Percentiles rank a stretch among this genome's conserved stretches.
Conservation (phyloP, 2,888 invertebrate genomes). For the Xanthia togata region DNA sequence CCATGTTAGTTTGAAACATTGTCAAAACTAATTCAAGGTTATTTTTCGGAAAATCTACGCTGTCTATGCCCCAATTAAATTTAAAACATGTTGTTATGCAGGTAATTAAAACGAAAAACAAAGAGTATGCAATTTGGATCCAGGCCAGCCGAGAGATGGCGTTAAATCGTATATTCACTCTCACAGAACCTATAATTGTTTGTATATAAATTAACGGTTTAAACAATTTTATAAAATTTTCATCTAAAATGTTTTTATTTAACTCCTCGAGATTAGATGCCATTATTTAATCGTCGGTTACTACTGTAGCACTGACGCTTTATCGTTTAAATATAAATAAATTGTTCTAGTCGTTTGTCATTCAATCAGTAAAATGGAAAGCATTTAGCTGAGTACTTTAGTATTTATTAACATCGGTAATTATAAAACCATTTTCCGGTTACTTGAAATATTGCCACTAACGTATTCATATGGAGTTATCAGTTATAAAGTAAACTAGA, state of each 20-base stretch:
- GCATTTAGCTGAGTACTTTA: conserved; percentile 34
- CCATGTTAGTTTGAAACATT: conserved; percentile 17
- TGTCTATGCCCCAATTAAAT: not conserved
- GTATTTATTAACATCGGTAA: conserved; percentile 5
- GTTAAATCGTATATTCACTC: conserved; percentile 20
- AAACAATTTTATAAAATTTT: conserved; percentile 23
- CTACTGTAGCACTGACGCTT: not conserved
- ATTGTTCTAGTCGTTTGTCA: conserved; percentile 6
- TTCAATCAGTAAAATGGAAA: conserved; percentile 20
- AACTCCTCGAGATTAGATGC: not conserved
- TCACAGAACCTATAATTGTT: conserved; percentile 23
- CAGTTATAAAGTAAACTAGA: not conserved
- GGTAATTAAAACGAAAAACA: conserved; percentile 3
- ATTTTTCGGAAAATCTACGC: not conserved
- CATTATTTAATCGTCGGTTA: conserved; percentile 7
- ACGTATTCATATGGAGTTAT: not conserved
- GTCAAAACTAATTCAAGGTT: conserved; percentile 9
- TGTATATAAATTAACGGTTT: conserved; percentile 18
- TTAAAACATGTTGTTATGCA: conserved; percentile 3
- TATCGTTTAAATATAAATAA: not conserved
- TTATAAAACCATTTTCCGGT: conserved; percentile 13
- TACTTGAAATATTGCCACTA: not conserved
- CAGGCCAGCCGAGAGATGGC: not conserved
- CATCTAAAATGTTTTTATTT: not conserved
- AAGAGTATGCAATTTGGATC: conserved; percentile 28